phyloP scores from a whole-genome alignment of 2,113 vertebrate species.

The Rynchops niger region DNA sequence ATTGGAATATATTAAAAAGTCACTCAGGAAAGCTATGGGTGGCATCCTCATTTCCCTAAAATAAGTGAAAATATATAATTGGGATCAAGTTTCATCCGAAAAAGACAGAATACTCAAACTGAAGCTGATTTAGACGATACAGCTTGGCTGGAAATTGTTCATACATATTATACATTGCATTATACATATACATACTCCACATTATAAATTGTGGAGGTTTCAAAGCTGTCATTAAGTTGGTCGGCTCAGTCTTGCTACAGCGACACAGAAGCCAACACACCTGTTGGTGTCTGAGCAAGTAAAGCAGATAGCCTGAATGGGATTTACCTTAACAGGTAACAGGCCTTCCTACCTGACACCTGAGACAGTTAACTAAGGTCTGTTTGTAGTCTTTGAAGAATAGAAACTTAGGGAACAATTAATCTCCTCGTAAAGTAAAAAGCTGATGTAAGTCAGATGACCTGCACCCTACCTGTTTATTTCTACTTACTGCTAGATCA shows the following conservation, averaged over 20 bases:
- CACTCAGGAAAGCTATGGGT: not conserved
- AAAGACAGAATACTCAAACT: not conserved
- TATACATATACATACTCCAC: no score
- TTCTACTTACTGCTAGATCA: not conserved
- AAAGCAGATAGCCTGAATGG: not conserved
- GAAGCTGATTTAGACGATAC: not conserved
- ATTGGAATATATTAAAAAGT: not conserved
- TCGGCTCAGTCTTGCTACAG: not conserved
- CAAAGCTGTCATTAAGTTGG: not conserved
- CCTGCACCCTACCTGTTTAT: not conserved
- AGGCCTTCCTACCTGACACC: not conserved
- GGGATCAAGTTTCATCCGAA: not conserved
- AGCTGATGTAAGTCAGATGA: not conserved
- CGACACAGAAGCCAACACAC: not conserved
- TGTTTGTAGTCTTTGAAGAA: not conserved
- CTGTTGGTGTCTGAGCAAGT: not conserved
- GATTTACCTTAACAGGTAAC: not conserved
- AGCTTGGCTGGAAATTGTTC: not conserved
- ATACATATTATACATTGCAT: not conserved
- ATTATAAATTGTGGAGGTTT: not conserved
- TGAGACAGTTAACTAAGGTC: not conserved
- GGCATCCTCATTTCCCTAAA: not conserved
- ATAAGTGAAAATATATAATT: not conserved
- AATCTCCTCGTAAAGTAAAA: not conserved
- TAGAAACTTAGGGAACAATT: not conserved